A percentile compares a stretch with the other conserved stretches of the same genome.
Evolutionary conservation across 2,888 invertebrate genomes (phyloP).

Genomic region (Xestia sexstrigata): DNA sequence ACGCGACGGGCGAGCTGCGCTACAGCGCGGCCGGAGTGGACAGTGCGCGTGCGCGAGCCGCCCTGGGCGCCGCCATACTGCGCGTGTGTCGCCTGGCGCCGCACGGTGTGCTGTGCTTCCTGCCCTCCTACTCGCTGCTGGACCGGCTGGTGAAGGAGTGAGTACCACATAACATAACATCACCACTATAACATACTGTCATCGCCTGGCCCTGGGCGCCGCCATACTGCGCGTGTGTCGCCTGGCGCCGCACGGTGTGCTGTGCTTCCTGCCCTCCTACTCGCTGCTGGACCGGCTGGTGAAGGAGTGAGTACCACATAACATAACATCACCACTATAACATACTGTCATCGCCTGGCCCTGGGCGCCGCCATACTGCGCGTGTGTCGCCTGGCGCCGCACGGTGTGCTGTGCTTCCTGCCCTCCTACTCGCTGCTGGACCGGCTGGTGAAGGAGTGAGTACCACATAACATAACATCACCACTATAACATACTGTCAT

Average conservation of each 20-base stretch:
- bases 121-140: conserved; percentile 92
- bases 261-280: conserved; percentile 95
- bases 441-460: no score
- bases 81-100: conserved; percentile 91
- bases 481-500: no score
- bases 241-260: conserved; percentile 88
- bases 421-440: no score
- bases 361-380: no score
- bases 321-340: no score
- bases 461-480: no score
- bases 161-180: neutral
- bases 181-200: no score
- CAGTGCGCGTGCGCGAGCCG: neutral
- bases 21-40: conserved; percentile 40
- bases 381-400: no score
- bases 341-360: no score
- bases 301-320: conserved; percentile 12
- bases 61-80: conserved; percentile 90
- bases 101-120: conserved; percentile 94
- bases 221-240: no score
- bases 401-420: no score
- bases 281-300: conserved; percentile 59
- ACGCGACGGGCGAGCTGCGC: conserved; percentile 80
- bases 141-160: conserved; percentile 40
- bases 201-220: no score